These are phyloP conservation scores for Columbina picui DNA, from an alignment of 2,113 vertebrate species.

Conservation along the genomic window DNA sequence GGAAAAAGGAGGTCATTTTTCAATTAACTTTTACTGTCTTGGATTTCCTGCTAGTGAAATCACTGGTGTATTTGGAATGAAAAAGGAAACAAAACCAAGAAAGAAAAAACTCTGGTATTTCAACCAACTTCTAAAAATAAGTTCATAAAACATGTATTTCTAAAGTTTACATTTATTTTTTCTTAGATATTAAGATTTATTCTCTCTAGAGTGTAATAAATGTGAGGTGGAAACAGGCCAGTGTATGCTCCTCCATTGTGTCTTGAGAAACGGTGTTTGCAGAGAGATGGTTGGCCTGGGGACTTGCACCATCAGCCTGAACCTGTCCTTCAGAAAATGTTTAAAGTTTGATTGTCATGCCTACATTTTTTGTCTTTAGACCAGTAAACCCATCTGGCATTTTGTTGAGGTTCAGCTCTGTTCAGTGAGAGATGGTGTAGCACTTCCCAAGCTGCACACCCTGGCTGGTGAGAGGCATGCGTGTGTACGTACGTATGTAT, in stretches of 20 bases:
- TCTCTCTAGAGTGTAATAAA: not conserved
- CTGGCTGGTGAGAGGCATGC: accelerated
- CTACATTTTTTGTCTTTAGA: not conserved
- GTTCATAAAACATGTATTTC: not conserved
- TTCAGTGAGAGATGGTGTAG: too few relatives aligned
- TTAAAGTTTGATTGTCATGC: not conserved
- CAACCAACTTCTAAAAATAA: not conserved
- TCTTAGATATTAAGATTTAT: not conserved
- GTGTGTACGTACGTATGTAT: too few relatives aligned
- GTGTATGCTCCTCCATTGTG: accelerated
- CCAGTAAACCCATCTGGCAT: not conserved
- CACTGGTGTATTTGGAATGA: not conserved
- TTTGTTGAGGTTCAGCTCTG: not conserved
- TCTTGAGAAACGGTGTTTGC: not conserved
- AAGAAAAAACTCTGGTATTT: not conserved
- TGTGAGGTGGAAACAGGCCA: not conserved
- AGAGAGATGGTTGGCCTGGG: not conserved
- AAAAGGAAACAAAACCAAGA: not conserved
- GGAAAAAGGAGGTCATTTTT: not conserved
- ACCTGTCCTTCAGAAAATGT: not conserved
- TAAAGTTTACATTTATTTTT: not conserved
- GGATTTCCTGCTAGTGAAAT: not conserved
- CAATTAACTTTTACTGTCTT: not conserved
- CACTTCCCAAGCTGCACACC: accelerated
- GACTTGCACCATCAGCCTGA: not conserved